Percentiles rank a stretch among this genome's conserved stretches.
These are phyloP conservation scores for Lerista edwardsae DNA, from an alignment of 2,797 vertebrate species.

Conservation along the genomic window DNA sequence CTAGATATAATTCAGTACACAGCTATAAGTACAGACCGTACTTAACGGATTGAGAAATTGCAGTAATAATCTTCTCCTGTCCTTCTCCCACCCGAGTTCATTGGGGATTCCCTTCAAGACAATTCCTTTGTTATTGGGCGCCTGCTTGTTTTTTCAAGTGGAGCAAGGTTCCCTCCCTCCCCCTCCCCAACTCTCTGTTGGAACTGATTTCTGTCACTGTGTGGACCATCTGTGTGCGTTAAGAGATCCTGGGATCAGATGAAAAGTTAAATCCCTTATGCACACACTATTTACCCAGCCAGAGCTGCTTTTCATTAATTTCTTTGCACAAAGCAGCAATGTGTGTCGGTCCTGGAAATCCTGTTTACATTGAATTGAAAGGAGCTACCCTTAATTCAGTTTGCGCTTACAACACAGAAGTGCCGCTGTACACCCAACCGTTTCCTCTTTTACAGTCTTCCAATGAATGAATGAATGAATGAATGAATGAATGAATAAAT, in stretches of 20 bases:
- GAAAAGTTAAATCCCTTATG: slow-evolving; percentile 58
- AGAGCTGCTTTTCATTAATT: slow-evolving; percentile 66
- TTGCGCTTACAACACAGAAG: slow-evolving; percentile 41
- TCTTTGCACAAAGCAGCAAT: slow-evolving; percentile 63
- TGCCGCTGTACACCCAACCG: not conserved
- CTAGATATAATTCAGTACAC: slow-evolving; percentile 18
- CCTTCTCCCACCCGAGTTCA: slow-evolving; percentile 51
- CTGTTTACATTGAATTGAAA: slow-evolving; percentile 24
- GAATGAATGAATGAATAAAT: no score
- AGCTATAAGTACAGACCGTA: slow-evolving; percentile 25
- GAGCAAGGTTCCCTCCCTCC: slow-evolving; percentile 22
- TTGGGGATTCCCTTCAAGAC: slow-evolving; percentile 47
- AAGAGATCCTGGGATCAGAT: slow-evolving; percentile 63
- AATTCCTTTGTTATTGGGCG: slow-evolving; percentile 37
- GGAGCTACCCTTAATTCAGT: slow-evolving; percentile 52
- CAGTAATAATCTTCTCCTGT: slow-evolving; percentile 32
- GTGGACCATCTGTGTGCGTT: slow-evolving; percentile 61
- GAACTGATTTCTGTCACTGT: slow-evolving; percentile 57
- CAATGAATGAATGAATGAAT: no score
- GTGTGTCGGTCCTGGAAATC: slow-evolving; percentile 66
- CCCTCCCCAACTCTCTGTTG: slow-evolving; percentile 23
- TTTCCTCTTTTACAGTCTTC: not conserved
- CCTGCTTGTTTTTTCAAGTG: slow-evolving; percentile 61
- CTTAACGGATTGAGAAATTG: slow-evolving; percentile 27
- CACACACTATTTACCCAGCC: slow-evolving; percentile 53